Base-by-base conservation (phyloP, 2,113 vertebrate species). In the Euleptes europaea region DNA sequence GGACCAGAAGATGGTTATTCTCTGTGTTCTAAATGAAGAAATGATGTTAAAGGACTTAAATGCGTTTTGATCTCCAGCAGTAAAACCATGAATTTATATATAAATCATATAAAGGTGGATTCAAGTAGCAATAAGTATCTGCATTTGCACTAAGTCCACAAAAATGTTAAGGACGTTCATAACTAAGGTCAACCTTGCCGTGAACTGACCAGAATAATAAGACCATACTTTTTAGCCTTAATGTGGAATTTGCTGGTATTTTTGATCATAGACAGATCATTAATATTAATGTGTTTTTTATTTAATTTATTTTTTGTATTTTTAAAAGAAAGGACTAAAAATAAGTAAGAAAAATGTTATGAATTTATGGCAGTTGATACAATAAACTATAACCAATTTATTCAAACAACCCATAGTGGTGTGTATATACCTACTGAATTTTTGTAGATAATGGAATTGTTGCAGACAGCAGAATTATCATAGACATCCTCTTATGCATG, bases 361-460 rank as follows among this genome's bases (percentile, higher is more conserved):
- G 92, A 94, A 89, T 94, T 96, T 95, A 95, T 94, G 92, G 93
- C 93, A 95, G 95, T 91, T 90, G 93, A 90, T 92, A 95, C 89
- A 95, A 96, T 96, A 97, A 97, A 97, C 91, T 96, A 94, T 96
- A 97, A 96, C 81, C 82, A 0, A 94, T 94, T 93, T 93, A 93
- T 91, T 94, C 90, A 0, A 95, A 89, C 92, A 93, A 91, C 87
- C 84, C 86, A 5, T 93, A 94, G 92, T 91, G 95, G 92, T 95
- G 93, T 97, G 94, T 97, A 96, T 96, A 96, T 97, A 96, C 80
- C 78, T 83, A 74, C 23, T 93, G 93, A 86, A 91, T 94, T 93
- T 91, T 89, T 96, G 95, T 95, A 95, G 93, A 93, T 92, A 93
- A 75, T 9, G 88, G 92, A 92, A 92, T 93, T 86, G 78, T 92